Evolutionary conservation across 64 coral and sea anemone genomes (phyloP).

Genomic region (Dendronephthya gigantea): DNA sequence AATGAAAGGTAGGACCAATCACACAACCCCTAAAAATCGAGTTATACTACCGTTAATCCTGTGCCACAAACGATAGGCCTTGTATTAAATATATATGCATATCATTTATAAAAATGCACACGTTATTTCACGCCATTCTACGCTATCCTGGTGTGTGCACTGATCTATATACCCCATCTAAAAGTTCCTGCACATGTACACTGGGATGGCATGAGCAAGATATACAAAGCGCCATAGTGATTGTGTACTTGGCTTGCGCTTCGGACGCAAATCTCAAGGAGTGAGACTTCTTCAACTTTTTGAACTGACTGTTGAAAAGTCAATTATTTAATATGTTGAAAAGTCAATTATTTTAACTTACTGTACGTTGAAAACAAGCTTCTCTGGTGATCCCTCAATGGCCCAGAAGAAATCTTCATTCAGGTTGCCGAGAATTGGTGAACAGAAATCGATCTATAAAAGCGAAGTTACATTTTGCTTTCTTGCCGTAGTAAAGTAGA

Average conservation of each 20-base stretch:
- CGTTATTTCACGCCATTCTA: too few species aligned
- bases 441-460: constrained; percentile 76
- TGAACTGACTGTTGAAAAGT: not conserved
- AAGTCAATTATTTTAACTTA: not conserved
- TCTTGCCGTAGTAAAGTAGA: not conserved
- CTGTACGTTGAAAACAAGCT: constrained; percentile 64
- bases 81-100: too few species aligned
- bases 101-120: too few species aligned
- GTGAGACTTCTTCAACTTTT: not conserved
- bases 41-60: too few species aligned
- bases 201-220: too few species aligned
- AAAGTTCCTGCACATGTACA: too few species aligned
- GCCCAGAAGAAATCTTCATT: constrained; percentile 59
- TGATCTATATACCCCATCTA: too few species aligned
- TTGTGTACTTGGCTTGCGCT: too few species aligned
- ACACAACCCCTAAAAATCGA: constrained; percentile 79
- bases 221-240: too few species aligned
- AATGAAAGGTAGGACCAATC: constrained; percentile 97
- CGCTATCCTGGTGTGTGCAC: too few species aligned
- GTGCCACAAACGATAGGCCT: too few species aligned
- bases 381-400: constrained; percentile 85
- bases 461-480: not conserved
- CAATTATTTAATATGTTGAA: not conserved
- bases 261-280: too few species aligned
- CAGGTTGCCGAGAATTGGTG: constrained; percentile 73